Base-by-base conservation (phyloP, 2,797 vertebrate genomes). In the Sebastolobus alascanus region DNA sequence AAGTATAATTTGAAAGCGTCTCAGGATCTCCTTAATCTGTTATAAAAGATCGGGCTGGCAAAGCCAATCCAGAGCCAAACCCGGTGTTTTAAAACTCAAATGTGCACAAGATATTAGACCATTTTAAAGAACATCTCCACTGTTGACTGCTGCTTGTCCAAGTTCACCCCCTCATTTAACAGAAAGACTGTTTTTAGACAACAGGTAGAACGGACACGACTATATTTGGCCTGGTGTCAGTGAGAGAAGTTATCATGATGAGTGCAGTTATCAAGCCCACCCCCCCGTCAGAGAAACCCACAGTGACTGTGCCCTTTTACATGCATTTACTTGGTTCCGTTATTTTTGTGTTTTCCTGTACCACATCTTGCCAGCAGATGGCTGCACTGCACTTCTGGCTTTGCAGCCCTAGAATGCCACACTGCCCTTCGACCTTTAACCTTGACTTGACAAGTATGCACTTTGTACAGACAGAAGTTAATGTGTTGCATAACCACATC, bases 321-420 rank as follows among this genome's bases (percentile, higher is more conserved):
- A 27, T 4, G 5, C 59, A 46, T 69, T 69, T n/a, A 16, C 29
- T 52, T 40, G 27, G 4, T 40, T 35, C 8, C n/a, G 8, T 35
- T 27, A 16, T 75, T 56, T n/a, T 1, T 55, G 6, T 50, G 16
- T 54, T 66, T 58, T n/a, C 12, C 27, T 33, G 31, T 58, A 68
- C 38, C 20, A 16, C 3, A 14, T 64, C 13, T 8, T 2, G 1
- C 88, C 92, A 91, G 79, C 77, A 94, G 92, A 59, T 80, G 85
- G 92, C 73, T 83, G 77, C 82, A 81, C 88, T 86, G 90, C 14
- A 70, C 79, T 76, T 69, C 58, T 59, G 5, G 6, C 33, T 40
- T 8, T 31, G 22, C 63, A 50, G 22, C 16, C 20, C 2, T 2
- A n/a, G 8, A n/a, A 1, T 4, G 13, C 16, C 22, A 27, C 7